Conservation (phyloP, 2,888 invertebrate species). For the Endomychus coccineus region DNA sequence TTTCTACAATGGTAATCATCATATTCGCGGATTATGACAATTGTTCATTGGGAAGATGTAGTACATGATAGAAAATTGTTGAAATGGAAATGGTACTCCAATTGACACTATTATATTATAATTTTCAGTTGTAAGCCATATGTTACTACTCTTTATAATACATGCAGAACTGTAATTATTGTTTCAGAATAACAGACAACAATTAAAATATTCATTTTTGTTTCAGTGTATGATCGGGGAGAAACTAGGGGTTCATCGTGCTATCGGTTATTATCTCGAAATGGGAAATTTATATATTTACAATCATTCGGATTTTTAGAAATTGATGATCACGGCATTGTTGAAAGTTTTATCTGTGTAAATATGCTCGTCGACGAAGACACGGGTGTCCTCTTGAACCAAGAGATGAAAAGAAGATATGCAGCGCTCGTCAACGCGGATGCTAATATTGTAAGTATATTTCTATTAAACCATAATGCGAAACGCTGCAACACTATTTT, state of each 20-base stretch:
- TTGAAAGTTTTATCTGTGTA: constrained; percentile 80
- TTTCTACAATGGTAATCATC: no score
- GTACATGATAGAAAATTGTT: no score
- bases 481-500: no score
- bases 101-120: no score
- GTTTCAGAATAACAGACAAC: no score
- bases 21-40: no score
- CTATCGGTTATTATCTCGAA: constrained; percentile 72
- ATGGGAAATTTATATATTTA: constrained; percentile 79
- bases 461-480: neutral
- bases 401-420: constrained; percentile 73
- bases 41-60: no score
- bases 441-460: constrained; percentile 4
- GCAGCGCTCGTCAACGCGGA: constrained; percentile 51
- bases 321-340: constrained; percentile 69
- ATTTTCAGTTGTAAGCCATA: no score
- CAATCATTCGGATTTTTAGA: constrained; percentile 79
- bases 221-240: constrained; percentile 74
- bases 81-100: no score
- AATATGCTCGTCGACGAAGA: constrained; percentile 69
- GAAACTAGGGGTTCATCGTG: constrained; percentile 81
- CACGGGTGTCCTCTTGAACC: constrained; percentile 64
- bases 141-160: no score
- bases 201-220: constrained; percentile 20
- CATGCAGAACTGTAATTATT: no score